Conservation (phyloP, 2,797 vertebrate genomes). For the Dryobates pubescens region DNA sequence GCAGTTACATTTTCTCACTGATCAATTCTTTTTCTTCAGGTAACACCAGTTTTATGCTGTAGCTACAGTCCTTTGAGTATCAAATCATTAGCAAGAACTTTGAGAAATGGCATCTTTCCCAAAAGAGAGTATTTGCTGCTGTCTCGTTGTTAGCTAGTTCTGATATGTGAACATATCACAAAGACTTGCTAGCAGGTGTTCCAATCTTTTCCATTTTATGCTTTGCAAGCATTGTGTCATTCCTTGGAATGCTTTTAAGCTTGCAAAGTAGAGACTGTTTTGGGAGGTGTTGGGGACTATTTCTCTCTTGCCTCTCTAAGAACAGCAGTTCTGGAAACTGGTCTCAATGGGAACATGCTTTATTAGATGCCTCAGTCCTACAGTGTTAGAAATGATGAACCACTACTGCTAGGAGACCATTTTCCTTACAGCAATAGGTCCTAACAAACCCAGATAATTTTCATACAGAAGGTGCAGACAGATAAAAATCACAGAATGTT, state of each 20-base stretch:
- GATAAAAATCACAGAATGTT: not conserved
- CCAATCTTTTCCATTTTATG: not conserved
- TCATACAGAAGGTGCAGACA: not conserved
- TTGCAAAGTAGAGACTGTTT: not conserved
- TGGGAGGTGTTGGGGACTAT: not conserved
- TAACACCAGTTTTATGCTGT: not conserved
- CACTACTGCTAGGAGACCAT: not conserved
- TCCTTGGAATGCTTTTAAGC: not conserved
- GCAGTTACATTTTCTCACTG: not conserved
- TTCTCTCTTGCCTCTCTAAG: not conserved
- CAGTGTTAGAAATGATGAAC: not conserved
- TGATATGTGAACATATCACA: not conserved
- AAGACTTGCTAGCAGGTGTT: not conserved
- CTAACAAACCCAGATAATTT: not conserved
- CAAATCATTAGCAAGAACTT: not conserved
- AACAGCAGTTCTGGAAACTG: not conserved
- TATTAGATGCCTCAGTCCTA: not conserved
- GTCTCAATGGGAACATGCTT: not conserved
- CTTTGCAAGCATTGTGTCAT: not conserved
- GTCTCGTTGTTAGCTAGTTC: not conserved
- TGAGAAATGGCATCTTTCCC: not conserved
- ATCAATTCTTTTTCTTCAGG: not conserved
- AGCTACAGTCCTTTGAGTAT: not conserved
- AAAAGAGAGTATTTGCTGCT: not conserved
- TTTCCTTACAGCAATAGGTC: not conserved